Percentiles rank a stretch among this genome's conserved stretches.
Evolutionary conservation across 2,888 invertebrate genomes (phyloP).

Genomic region (Dynastes grantii): DNA sequence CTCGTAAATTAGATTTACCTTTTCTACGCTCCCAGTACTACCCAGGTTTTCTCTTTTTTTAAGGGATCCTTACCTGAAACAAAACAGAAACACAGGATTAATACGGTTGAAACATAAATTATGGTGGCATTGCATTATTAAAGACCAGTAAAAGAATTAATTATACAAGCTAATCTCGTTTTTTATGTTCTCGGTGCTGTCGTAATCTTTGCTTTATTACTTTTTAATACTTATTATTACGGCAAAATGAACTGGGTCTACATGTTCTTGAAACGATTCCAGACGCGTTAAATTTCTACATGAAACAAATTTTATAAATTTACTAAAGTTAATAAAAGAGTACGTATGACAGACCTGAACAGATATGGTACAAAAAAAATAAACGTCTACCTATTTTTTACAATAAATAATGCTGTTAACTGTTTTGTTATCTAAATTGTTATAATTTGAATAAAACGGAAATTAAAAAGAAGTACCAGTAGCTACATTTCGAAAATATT

Average conservation of each 20-base stretch:
- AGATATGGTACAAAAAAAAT: too few species aligned
- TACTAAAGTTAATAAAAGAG: too few species aligned
- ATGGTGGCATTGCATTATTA: constrained; percentile 5
- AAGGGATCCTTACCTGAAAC: constrained; percentile 17
- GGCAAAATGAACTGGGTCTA: not conserved
- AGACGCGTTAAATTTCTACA: not conserved
- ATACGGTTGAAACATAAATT: not conserved
- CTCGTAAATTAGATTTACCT: not conserved
- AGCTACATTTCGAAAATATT: too few species aligned
- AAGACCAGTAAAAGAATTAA: not conserved
- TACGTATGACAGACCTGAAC: too few species aligned
- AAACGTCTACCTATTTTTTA: too few species aligned
- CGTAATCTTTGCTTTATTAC: constrained; percentile 3
- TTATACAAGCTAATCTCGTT: constrained; percentile 3
- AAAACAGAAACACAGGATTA: constrained; percentile 4
- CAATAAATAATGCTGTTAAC: too few species aligned
- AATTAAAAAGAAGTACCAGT: too few species aligned
- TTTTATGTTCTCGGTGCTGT: constrained; percentile 11
- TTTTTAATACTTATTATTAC: not conserved
- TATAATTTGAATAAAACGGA: too few species aligned
- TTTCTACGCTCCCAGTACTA: not conserved
- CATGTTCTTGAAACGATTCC: not conserved
- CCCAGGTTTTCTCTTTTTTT: not conserved
- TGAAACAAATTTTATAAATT: not conserved
- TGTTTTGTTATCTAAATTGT: too few species aligned